Base-by-base conservation (phyloP, 2,888 invertebrate genomes). In the Pocota personata region DNA sequence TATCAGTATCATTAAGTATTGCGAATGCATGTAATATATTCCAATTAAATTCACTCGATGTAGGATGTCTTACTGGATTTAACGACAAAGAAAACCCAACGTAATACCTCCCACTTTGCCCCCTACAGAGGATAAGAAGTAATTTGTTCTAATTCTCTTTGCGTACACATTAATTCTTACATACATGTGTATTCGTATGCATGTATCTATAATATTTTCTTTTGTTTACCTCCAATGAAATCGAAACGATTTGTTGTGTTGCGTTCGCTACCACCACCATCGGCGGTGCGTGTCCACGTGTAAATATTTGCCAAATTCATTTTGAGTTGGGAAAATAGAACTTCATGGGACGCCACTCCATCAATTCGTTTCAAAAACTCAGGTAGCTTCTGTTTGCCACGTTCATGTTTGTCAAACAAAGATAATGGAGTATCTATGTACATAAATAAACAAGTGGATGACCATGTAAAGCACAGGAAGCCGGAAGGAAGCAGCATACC, bases 281-380 rank as follows among this genome's bases (percentile, higher is more conserved):
- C n/a, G 16, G n/a, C 16, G 16, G 35, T 50, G 55, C 50, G 58
- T 60, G 66, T 72, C 24, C 60, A 27, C 67, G 37, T 72, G 66
- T 78, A 82, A 82, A 82, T 82, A 82, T 82, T 82, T 72, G 72
- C 60, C 60, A 58, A 72, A 73, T 35, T 35, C n/a, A 27, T 58
- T 57, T 69, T 19, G 43, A 5, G 12, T 24, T 2, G 7, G 24
- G 4, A 24, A 71, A 48, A 58, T 43, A 71, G n/a, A 48, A 48
- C 69, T 35, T 19, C 58, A 50, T 7, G n/a, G 35, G 24, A 71
- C 69, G 69, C 50, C 72, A 40, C 21, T 43, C 48, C 52, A 40
- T 16, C 35, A 48, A 24, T 21, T 46, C 21, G 1, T 10, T 32
- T 24, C 12, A 12, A 3, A 62, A 69, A 58, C 48, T 19, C 48